Evolutionary conservation across 2,113 vertebrate species (phyloP).

Genomic region (Pardalotus punctatus): DNA sequence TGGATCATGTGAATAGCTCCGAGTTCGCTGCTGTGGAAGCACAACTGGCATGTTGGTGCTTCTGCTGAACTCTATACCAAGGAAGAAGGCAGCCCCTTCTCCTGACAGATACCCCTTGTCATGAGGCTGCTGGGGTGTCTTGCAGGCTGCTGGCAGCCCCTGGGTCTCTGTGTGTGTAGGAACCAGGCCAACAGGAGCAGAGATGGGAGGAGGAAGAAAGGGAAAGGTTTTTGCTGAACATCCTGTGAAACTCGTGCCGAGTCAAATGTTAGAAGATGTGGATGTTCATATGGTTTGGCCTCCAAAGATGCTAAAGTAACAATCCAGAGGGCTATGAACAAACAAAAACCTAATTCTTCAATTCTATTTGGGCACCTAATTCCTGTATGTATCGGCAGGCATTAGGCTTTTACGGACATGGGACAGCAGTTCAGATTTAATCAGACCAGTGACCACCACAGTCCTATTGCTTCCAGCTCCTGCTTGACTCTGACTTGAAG

Average conservation of each 20-base stretch:
- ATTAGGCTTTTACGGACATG: not conserved
- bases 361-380: not conserved
- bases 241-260: not conserved
- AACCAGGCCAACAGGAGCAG: not conserved
- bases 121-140: not conserved
- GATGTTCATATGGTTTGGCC: not conserved
- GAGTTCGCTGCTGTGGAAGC: not conserved
- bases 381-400: not conserved
- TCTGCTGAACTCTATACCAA: not conserved
- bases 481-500: not conserved
- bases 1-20: rapidly evolving
- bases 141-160: not conserved
- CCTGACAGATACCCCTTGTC: not conserved
- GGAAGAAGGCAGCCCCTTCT: not conserved
- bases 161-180: not conserved
- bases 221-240: not conserved
- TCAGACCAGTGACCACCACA: not conserved
- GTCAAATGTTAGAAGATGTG: not conserved
- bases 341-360: not conserved
- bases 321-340: not conserved
- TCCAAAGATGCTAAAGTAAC: not conserved
- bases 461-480: not conserved
- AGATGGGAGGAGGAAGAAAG: not conserved
- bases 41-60: not conserved
- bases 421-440: not conserved